Evolutionary conservation across 2,888 invertebrate genomes (phyloP), one percentile per base, ranked within the genome.

Genomic region (Xestia c-nigrum): DNA sequence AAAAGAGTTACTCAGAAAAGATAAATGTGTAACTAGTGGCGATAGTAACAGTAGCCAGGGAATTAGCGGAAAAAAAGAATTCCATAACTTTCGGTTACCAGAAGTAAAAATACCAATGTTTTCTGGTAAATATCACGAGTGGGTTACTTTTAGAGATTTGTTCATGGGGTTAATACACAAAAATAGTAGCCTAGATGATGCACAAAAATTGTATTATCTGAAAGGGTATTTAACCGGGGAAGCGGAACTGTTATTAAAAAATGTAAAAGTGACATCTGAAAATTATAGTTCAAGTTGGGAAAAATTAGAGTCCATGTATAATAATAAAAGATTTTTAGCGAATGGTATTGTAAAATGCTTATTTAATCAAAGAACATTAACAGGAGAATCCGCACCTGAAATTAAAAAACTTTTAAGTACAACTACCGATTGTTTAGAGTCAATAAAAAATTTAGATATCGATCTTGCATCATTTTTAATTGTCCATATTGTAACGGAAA

Each of bases 391-490:
- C 10, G 47, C 38, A 21, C 14, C 38, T 0, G 61, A 61, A 16
- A 71, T 71, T 61, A 71, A 71, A 47, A 61, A n/a, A 16, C n/a
- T 71, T 16, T 6, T 70, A 0, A 70, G 46, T 59, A 70, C 70
- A 21, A 70, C 70, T 4, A 24, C 70, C 7, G 70, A 70, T 7
- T 70, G 70, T 24, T 38, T 70, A n/a, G n/a, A 4, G 47, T 47
- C 71, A 14, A 16, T 61, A 38, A 14, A 61, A 61, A 71, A 16
- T 47, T n/a, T 61, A 21, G 38, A 31, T 1, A 57, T 69, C 16
- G 43, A 69, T 43, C 38, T 68, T 31, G 38, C 68, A 43, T 64
- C 40, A 47, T 24, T 66, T 24, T 46, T 66, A 10, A 66, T 47
- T 6, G 10, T 66, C 3, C 40, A 68, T 52, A 52, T 55, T 7